Base-by-base conservation (phyloP, 2,113 vertebrate genomes). In the Lontra canadensis region DNA sequence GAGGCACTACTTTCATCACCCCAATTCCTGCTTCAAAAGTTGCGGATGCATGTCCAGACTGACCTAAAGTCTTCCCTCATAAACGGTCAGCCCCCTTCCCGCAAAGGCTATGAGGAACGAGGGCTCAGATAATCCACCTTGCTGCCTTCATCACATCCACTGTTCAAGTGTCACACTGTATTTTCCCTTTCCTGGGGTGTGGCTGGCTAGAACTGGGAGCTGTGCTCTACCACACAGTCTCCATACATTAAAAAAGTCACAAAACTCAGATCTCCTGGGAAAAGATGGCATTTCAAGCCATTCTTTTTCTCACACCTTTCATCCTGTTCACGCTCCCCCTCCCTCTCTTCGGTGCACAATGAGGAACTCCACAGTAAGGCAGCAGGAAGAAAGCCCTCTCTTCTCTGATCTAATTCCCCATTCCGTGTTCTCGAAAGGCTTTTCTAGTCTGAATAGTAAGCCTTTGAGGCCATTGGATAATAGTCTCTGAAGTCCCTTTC, bases 251-350 rank as follows among this genome's bases (percentile, higher is more conserved):
- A 57, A 18, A 23, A 31, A 47, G 21, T 11, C 31, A 73, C 29
- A 87, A 44, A 88, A 65, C 36, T 67, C 69, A 39, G 76, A 55
- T 49, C 63, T 92, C 78, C 67, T 65, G 63, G 91, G 83, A 47
- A 63, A 81, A 93, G 61, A 17, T 14, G 26, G 79, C 44, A 65
- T 31, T 57, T 91, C 74, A 82, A 63, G 63, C 12, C 23, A 44
- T 34, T 42, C 26, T 67, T 74, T 3, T 12, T 57, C 47, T 36
- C 1, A 39, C 23, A 21, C 4, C 55, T 71, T 92, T 80, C 34
- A 36, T 44, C n/a, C 82, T 31, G 36, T 52, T 52, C 21, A 6
- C 0, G 20, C 3, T 4, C 67, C 69, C 0, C 2, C 26, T 7
- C 17, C 42, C 10, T 23, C 36, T 23, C 29, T 18, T 17, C 23